Percentiles rank a stretch among this genome's conserved stretches.
Conservation (phyloP, 2,113 vertebrate genomes). For the Circaetus cinerascens region DNA sequence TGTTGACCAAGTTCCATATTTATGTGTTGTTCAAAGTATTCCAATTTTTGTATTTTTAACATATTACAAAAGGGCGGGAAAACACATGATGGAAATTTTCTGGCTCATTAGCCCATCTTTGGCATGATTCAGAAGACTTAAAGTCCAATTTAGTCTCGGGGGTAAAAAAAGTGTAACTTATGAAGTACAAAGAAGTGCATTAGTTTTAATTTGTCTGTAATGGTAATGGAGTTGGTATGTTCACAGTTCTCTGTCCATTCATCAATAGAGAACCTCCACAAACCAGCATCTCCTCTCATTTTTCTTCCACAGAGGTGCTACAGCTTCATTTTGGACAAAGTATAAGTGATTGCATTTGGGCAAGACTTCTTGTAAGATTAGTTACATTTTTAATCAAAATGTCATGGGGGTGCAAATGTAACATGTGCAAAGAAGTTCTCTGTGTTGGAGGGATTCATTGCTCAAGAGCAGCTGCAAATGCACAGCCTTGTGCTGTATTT, state of each 20-base stretch:
- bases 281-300: not conserved
- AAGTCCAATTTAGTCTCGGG: not conserved
- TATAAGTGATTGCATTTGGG: not conserved
- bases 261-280: not conserved
- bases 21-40: not conserved
- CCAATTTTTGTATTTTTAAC: not conserved
- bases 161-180: not conserved
- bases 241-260: not conserved
- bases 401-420: not conserved
- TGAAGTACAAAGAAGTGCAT: not conserved
- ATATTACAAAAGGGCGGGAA: not conserved
- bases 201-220: slow-evolving; percentile 34
- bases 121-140: not conserved
- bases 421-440: not conserved
- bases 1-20: not conserved
- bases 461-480: not conserved
- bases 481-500: not conserved
- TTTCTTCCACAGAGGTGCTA: not conserved
- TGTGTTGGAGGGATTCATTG: not conserved
- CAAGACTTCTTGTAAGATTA: not conserved
- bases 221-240: not conserved
- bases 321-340: not conserved
- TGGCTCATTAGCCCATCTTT: not conserved
- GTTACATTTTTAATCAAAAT: not conserved
- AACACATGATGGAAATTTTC: not conserved